phyloP scores from a whole-genome alignment of 1,140 invertebrate genomes.

The Drepana arcuata region DNA sequence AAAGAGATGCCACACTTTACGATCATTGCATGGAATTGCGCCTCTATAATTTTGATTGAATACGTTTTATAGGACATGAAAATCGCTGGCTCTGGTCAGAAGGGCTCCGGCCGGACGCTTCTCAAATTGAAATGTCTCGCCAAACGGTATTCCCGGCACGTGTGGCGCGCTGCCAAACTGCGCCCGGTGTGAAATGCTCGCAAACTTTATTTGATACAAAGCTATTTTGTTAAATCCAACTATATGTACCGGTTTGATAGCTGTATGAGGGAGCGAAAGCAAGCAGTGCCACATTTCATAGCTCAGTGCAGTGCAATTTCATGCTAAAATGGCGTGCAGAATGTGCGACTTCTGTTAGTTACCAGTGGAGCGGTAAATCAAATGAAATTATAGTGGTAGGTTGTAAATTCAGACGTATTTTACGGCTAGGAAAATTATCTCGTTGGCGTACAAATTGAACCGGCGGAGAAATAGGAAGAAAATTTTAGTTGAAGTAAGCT shows the following conservation, averaged over 20 bases:
- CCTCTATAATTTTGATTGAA: constrained; percentile 18
- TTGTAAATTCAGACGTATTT: constrained; percentile 30
- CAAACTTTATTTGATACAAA: constrained; percentile 30
- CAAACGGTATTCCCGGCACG: constrained; percentile 17
- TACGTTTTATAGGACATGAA: constrained; percentile 11
- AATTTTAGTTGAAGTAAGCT: constrained; percentile 4
- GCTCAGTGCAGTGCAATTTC: constrained; percentile 25
- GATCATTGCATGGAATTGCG: constrained; percentile 19
- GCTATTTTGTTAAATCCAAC: constrained; percentile 8
- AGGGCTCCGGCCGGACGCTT: constrained; percentile 3
- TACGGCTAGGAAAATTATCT: constrained; percentile 42
- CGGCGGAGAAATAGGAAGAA: neutral
- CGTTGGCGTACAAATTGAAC: constrained; percentile 28
- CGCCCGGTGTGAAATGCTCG: constrained; percentile 14
- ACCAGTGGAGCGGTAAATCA: constrained; percentile 38
- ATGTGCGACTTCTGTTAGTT: constrained; percentile 34
- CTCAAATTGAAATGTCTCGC: constrained; percentile 26
- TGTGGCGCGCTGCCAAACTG: constrained; percentile 38
- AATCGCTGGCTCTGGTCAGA: constrained; percentile 3
- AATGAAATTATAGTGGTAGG: constrained; percentile 35
- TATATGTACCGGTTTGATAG: constrained; percentile 10
- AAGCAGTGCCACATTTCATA: constrained; percentile 19
- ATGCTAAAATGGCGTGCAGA: constrained; percentile 44
- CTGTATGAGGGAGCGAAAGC: constrained; percentile 9
- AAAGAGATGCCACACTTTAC: constrained; percentile 45